Conservation (phyloP, 2,113 vertebrate genomes). For the Chlorodrepanis virens region DNA sequence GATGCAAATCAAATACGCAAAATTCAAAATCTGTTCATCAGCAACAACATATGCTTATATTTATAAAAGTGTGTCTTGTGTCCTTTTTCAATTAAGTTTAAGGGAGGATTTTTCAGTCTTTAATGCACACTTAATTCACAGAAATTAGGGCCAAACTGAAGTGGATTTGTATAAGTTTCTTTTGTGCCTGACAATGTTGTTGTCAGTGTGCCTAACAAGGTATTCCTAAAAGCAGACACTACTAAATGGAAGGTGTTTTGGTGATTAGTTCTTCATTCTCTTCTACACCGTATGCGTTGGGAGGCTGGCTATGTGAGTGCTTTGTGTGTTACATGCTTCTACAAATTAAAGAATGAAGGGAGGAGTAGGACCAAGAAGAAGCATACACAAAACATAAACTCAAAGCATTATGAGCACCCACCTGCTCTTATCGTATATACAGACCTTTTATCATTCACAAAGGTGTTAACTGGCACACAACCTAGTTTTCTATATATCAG, state of each 20-base stretch:
- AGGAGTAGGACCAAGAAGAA: background rate
- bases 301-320: background rate
- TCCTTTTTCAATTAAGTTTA: background rate
- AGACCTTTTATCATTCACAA: background rate
- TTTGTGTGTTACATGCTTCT: background rate
- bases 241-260: background rate
- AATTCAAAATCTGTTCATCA: background rate
- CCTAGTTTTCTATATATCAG: background rate
- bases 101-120: background rate
- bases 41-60: background rate
- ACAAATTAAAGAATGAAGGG: background rate
- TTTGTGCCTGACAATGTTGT: background rate
- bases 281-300: background rate
- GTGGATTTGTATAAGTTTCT: background rate
- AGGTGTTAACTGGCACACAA: background rate
- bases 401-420: background rate
- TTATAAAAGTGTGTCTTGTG: background rate
- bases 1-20: background rate
- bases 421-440: background rate
- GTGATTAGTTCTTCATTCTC: background rate
- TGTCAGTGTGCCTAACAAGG: background rate
- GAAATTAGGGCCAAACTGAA: background rate
- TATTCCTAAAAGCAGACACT: background rate
- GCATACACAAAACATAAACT: background rate
- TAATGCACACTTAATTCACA: background rate